These are phyloP conservation scores for Thamnophis sirtalis DNA, from an alignment of 2,113 vertebrate species.

Conservation along the genomic window DNA sequence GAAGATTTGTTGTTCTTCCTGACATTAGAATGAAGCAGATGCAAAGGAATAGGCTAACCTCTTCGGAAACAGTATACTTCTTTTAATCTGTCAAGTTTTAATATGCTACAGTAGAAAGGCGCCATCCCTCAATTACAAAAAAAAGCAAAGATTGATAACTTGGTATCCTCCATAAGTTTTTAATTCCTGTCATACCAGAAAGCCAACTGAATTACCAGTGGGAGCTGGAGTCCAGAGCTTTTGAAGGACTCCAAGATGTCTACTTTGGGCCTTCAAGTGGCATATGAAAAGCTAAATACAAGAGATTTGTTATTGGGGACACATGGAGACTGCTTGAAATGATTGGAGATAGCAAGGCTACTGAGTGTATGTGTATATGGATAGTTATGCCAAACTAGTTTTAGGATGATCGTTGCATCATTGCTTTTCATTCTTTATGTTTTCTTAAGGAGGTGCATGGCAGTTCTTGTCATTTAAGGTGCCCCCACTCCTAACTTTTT, in stretches of 20 bases:
- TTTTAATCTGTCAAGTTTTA: not conserved
- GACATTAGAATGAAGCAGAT: not conserved
- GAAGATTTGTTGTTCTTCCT: not conserved
- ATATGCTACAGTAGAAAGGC: not conserved
- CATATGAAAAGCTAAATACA: not conserved
- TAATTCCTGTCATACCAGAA: not conserved
- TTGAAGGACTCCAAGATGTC: not conserved
- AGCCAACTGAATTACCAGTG: not conserved
- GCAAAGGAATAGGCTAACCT: not conserved
- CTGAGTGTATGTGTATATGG: not conserved
- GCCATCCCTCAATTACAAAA: not conserved
- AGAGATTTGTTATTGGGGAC: not conserved
- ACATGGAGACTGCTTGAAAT: not conserved
- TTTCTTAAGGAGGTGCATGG: constrained; percentile 45
- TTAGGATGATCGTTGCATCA: not conserved
- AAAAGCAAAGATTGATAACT: not conserved
- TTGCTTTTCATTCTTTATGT: not conserved
- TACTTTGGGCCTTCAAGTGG: not conserved
- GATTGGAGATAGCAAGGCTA: not conserved
- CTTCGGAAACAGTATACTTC: not conserved
- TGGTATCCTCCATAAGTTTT: not conserved
- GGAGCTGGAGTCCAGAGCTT: not conserved
- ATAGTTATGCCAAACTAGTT: not conserved
- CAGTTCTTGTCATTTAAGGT: constrained; percentile 53
- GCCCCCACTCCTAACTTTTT: constrained; percentile 27